phyloP scores from a whole-genome alignment of 2,888 invertebrate species.

The Drosophila colorata region DNA sequence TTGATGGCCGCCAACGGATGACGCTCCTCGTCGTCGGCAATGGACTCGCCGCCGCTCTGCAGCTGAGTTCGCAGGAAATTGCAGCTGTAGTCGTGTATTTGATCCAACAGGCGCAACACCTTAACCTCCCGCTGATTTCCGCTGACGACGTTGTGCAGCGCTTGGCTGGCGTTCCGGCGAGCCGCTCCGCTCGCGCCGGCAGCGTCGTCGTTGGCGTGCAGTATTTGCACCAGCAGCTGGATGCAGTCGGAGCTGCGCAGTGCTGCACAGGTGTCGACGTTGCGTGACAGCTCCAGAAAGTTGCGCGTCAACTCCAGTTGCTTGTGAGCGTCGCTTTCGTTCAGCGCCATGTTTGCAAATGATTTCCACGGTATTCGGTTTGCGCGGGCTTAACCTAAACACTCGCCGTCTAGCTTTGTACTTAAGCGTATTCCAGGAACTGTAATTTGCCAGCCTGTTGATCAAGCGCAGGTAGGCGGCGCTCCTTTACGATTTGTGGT shows the following conservation, averaged over 20 bases:
- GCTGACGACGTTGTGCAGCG: constrained; percentile 96
- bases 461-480: constrained; percentile 42
- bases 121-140: constrained; percentile 96
- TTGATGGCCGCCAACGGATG: constrained; percentile 96
- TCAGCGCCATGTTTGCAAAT: constrained; percentile 61
- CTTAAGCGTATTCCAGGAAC: constrained; percentile 42
- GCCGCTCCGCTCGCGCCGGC: constrained; percentile 87
- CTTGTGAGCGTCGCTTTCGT: constrained; percentile 91
- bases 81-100: constrained; percentile 93
- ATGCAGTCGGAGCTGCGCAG: constrained; percentile 97
- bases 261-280: constrained; percentile 96
- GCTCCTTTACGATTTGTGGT: constrained; percentile 2
- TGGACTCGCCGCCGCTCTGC: constrained; percentile 87
- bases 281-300: constrained; percentile 94
- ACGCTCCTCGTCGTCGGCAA: constrained; percentile 90
- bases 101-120: constrained; percentile 95
- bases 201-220: constrained; percentile 92
- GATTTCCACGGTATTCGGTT: constrained; percentile 14
- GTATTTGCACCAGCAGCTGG: constrained; percentile 95
- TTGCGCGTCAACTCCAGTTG: constrained; percentile 95
- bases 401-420: constrained; percentile 2
- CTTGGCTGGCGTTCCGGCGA: constrained; percentile 93
- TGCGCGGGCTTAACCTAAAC: constrained; percentile 6
- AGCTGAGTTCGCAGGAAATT: constrained; percentile 88
- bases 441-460: constrained; percentile 8